Evolutionary conservation across 2,113 vertebrate species (phyloP).

Genomic region (Nothocercus nigrocapillus): DNA sequence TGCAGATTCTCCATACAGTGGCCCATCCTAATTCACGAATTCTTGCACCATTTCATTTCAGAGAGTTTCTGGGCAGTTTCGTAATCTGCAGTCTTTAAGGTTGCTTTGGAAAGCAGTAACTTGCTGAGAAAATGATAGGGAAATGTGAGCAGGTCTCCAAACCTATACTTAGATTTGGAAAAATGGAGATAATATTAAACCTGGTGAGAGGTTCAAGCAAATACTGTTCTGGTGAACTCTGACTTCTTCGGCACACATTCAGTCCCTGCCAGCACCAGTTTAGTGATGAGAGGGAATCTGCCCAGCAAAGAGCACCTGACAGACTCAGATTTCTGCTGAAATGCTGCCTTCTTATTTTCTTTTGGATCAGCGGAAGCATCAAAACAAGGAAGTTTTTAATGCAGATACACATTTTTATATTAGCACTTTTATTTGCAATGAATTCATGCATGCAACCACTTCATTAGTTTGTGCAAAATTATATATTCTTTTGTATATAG

Average conservation of each 20-base stretch:
- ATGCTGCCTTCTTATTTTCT: neutral
- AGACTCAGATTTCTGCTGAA: neutral
- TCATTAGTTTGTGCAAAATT: neutral
- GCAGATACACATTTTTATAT: neutral
- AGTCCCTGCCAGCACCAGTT: rapidly evolving
- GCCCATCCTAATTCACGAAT: neutral
- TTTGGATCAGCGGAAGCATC: neutral
- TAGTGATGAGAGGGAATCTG: neutral
- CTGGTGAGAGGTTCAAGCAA: neutral
- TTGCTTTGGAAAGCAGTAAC: neutral
- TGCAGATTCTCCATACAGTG: neutral
- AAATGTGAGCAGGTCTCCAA: neutral
- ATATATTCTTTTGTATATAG: neutral
- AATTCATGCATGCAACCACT: neutral
- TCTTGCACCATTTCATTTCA: neutral
- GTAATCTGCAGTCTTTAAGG: neutral
- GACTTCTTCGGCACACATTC: neutral
- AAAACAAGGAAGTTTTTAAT: neutral
- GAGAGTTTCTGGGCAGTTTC: neutral
- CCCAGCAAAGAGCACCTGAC: neutral
- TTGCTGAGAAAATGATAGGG: neutral
- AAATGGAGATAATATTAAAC: neutral
- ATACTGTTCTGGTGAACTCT: neutral
- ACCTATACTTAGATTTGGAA: neutral
- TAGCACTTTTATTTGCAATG: neutral